Percentiles rank a stretch among this genome's conserved stretches.
These are phyloP conservation scores for Mus musculus DNA, from an alignment of 2,113 vertebrate species.

Conservation along the genomic window DNA sequence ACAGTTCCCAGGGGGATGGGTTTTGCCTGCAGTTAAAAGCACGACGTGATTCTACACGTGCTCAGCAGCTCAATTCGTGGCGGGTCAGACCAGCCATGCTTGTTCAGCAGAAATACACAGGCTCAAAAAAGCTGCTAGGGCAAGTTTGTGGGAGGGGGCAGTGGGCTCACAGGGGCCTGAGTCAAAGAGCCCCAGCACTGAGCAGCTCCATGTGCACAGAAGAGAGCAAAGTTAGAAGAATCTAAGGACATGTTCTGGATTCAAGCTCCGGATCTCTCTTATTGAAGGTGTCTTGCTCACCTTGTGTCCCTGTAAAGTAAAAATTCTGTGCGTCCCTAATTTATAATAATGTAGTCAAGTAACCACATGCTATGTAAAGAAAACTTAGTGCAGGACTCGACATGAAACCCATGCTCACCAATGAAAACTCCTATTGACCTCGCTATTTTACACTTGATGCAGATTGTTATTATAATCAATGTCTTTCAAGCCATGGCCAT, in stretches of 20 bases:
- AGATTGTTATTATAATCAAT: not conserved
- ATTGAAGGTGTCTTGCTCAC: not conserved
- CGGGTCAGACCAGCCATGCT: conserved; percentile 10
- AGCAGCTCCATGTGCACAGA: not conserved
- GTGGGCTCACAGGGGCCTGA: not conserved
- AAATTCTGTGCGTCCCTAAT: not conserved
- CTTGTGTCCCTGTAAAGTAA: not conserved
- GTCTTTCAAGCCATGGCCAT: not conserved
- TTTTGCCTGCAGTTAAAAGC: conserved; percentile 60
- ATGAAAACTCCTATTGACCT: not conserved
- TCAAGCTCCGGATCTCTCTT: not conserved
- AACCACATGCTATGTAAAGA: not conserved
- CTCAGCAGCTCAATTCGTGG: conserved; percentile 52
- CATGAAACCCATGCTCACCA: not conserved
- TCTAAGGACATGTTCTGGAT: not conserved
- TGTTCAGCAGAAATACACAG: conserved; percentile 48
- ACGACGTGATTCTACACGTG: conserved; percentile 57
- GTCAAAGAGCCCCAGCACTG: not conserved
- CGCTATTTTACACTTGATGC: rapidly evolving
- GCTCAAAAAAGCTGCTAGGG: not conserved
- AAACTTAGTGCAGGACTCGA: not conserved
- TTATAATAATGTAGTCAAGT: not conserved
- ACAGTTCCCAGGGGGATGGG: conserved; percentile 62
- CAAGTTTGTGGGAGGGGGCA: not conserved
- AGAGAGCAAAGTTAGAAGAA: not conserved